phyloP scores from a whole-genome alignment of 2,797 vertebrate species.

The Megalops cyprinoides region DNA sequence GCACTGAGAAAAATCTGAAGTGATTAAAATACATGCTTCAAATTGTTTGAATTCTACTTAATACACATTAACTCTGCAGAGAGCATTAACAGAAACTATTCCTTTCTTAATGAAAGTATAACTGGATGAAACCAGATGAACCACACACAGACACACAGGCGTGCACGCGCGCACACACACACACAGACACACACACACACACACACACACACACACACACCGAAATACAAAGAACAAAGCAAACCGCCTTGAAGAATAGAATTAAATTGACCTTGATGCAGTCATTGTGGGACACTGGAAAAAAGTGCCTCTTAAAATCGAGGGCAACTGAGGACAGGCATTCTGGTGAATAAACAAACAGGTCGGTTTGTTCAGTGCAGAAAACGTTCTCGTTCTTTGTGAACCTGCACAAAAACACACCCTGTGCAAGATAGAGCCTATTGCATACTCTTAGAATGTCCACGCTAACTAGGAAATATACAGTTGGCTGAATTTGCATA shows the following conservation, averaged over 20 bases:
- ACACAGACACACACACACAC: too few relatives aligned
- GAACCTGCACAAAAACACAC: neutral
- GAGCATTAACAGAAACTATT: too few relatives aligned
- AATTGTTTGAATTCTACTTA: neutral
- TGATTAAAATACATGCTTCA: neutral
- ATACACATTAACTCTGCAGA: neutral
- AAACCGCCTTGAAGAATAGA: neutral
- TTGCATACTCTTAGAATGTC: neutral
- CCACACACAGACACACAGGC: too few relatives aligned
- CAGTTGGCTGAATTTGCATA: neutral
- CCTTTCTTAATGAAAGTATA: too few relatives aligned
- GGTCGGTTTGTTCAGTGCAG: slow-evolving; percentile 14
- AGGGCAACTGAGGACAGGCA: slow-evolving; percentile 7
- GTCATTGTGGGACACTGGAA: slow-evolving; percentile 32
- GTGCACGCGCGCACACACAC: too few relatives aligned
- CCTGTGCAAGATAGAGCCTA: too few relatives aligned
- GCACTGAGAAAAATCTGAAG: neutral
- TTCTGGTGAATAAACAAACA: slow-evolving; percentile 20
- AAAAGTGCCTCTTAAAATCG: slow-evolving; percentile 20
- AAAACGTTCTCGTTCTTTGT: neutral
- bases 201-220: neutral
- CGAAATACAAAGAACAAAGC: neutral
- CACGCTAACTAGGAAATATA: neutral
- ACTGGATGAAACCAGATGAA: too few relatives aligned
- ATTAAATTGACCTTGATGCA: slow-evolving; percentile 22